Evolutionary conservation across 2,797 vertebrate species (phyloP), one percentile per base, ranked within the genome.

Genomic region (Lacerta bilineata): DNA sequence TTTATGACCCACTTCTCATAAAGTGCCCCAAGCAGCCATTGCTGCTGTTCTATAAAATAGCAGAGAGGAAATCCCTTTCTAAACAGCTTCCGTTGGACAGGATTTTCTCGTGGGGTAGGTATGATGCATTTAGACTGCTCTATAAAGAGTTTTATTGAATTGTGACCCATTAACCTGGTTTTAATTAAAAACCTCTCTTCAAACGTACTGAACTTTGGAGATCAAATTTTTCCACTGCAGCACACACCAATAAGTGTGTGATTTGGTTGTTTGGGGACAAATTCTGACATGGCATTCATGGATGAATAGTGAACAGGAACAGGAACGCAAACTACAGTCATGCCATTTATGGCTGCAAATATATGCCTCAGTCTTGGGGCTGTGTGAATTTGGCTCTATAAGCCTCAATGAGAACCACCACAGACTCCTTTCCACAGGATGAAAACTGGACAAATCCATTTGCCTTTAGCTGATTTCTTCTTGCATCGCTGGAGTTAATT

Each of bases 101-200:
- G 81, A 89, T 95, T 95, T 95, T 95, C 84, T 90, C 87, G 43
- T 89, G 76, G 83, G 41, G 84, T 84, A 91, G 85, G 78, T 81
- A 80, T 25, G 83, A 81, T 90, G 90, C 66, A 64, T 91, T 93
- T 93, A 92, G 94, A 89, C 41, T 86, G 82, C 85, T 89, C 94
- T 88, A 59, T 95, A 94, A 94, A 94, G 80, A 88, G 9, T 92
- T 95, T 95, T 94, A 93, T 82, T 90, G 93, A 91, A 89, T 87
- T 91, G 83, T 90, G 87, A 68, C 90, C 90, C 77, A 78, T 93
- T 95, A 95, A 90, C 86, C 86, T 89, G 87, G 59, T 81, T 92
- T 94, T 91, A 86, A 92, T 91, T 80, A 87, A 89, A 64, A 94
- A 93, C 10, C 36, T n/a, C 68, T 92, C 94, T 90, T 89, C 88